These are phyloP conservation scores for Scomber scombrus DNA, from an alignment of 2,113 vertebrate genomes.

Conservation along the genomic window DNA sequence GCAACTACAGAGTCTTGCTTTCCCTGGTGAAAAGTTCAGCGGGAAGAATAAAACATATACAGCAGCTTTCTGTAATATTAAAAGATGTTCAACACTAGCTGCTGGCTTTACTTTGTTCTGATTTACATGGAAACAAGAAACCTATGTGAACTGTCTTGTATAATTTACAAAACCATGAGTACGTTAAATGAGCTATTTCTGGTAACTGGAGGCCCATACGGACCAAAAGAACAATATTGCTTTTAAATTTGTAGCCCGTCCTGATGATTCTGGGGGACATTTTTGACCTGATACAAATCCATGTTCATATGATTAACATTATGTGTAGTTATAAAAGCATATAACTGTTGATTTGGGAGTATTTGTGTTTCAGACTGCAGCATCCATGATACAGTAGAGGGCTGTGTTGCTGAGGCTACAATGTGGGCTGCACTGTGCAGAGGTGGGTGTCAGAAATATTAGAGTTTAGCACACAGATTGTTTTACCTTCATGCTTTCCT, in stretches of 20 bases:
- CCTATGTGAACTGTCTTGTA: background rate
- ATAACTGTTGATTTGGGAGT: background rate
- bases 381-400: background rate
- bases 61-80: slow-evolving; percentile 12
- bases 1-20: background rate
- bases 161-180: background rate
- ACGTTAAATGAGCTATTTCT: background rate
- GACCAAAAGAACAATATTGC: background rate
- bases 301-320: slow-evolving; percentile 1
- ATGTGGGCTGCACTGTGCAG: background rate
- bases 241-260: background rate
- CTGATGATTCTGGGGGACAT: too few relatives aligned
- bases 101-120: slow-evolving; percentile 11
- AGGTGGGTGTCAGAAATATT: slow-evolving; percentile 5
- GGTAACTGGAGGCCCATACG: too few relatives aligned
- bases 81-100: background rate
- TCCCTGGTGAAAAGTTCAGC: background rate
- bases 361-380: background rate
- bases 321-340: background rate
- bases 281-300: too few relatives aligned
- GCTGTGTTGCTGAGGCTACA: background rate
- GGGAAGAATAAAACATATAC: background rate
- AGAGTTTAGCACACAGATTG: slow-evolving; percentile 22
- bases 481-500: slow-evolving; percentile 26
- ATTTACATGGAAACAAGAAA: slow-evolving; percentile 32